Base-by-base conservation (phyloP, 2,888 invertebrate species). In the Eupithecia pulchellata region DNA sequence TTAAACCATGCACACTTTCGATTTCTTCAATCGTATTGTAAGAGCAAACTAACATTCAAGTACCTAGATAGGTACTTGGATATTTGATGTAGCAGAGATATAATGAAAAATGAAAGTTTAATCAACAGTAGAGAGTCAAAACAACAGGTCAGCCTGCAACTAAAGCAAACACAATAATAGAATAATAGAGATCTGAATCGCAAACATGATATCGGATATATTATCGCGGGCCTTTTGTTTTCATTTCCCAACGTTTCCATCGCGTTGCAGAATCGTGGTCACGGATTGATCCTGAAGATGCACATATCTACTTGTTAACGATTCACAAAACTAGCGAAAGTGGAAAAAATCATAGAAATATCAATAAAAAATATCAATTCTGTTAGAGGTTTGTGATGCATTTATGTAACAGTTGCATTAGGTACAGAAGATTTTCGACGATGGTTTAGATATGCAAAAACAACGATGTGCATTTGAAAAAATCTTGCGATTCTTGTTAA, bases 91-190 rank as follows among this genome's bases (percentile, higher is more conserved):
- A 61, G 32, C 64, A 5, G 62, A 65, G 29, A 20, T 17, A 25
- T 29, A 25, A n/a, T 36, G 60, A 67, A 71, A 47, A 68, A 65
- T 60, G 68, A 65, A 71, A 71, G 71, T 68, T 61, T 13, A 34
- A 34, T 13, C 13, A 25, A 20, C 60, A 20, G 20, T 61, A 34
- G n/a, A 4, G 6, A 42, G 8, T 8, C 8, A 6, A 6, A 6
- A 42, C 2, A 42, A 42, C n/a, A 42, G 8, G 9, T 42, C 2
- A 42, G 39, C 17, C n/a, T 27, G 14, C 30, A 17, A 30, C 29
- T 58, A 29, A 42, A n/a, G 1, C 5, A n/a, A 42, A 14, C 36
- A 36, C 14, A 36, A 17, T 17, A n/a, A 42, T 6, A 47, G n/a
- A 47, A 47, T 47, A 47, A 47, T 2, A 47, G 17, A n/a, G n/a